Percentiles rank a stretch among this genome's conserved stretches.
phyloP scores from a whole-genome alignment of 2,113 vertebrate genomes.

The Mola mola region DNA sequence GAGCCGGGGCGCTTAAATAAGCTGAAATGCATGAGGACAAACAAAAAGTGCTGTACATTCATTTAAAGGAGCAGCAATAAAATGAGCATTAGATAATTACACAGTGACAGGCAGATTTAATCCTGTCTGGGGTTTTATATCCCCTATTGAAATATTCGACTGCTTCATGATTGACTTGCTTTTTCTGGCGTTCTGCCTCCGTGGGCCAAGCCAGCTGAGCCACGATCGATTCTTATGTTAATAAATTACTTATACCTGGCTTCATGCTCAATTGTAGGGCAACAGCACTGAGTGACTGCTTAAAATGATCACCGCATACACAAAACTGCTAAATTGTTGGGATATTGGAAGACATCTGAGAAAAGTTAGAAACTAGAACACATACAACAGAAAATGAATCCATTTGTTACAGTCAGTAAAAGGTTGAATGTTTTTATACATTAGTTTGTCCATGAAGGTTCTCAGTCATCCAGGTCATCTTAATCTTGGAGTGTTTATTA shows the following conservation, averaged over 20 bases:
- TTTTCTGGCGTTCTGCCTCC: slow-evolving; percentile 6
- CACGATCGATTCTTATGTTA: slow-evolving; percentile 27
- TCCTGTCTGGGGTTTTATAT: slow-evolving; percentile 34
- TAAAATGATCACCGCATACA: too few species aligned
- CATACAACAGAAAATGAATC: too few species aligned
- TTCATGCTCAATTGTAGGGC: neutral
- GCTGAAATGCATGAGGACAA: slow-evolving; percentile 1
- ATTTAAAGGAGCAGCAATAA: neutral
- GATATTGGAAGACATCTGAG: too few species aligned
- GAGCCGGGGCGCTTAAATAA: slow-evolving; percentile 5
- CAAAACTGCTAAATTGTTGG: too few species aligned
- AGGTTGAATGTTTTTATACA: too few species aligned
- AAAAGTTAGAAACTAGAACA: too few species aligned
- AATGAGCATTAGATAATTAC: slow-evolving; percentile 17
- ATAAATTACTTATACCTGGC: slow-evolving; percentile 17
- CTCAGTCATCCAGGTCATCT: too few species aligned
- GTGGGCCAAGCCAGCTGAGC: slow-evolving; percentile 4
- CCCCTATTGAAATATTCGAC: slow-evolving; percentile 26
- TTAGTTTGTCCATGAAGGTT: too few species aligned
- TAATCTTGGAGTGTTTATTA: too few species aligned
- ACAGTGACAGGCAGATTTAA: slow-evolving; percentile 6
- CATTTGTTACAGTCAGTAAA: too few species aligned
- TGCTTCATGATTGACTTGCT: slow-evolving; percentile 24
- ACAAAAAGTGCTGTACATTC: slow-evolving; percentile 16
- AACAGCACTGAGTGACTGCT: neutral